These are phyloP conservation scores for Drosophila differens DNA, from an alignment of 2,888 invertebrate genomes.

Conservation along the genomic window DNA sequence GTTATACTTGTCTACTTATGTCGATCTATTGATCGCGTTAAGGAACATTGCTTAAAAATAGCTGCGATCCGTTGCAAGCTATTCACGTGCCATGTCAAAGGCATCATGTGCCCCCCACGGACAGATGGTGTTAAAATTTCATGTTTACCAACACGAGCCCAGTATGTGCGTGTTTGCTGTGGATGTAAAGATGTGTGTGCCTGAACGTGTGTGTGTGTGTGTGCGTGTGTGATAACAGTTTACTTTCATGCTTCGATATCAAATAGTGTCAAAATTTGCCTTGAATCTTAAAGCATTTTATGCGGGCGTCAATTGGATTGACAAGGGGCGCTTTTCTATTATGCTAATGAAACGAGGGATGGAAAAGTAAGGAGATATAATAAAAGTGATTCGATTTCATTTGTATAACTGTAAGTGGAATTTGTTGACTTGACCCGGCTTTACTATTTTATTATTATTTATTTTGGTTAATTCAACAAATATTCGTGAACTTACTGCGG, in stretches of 20 bases:
- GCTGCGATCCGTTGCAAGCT: constrained; percentile 22
- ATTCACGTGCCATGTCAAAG: constrained; percentile 55
- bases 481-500: constrained; percentile 86
- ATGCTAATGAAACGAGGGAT: constrained; percentile 53
- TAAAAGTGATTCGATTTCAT: background rate
- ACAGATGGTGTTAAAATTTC: constrained; percentile 65
- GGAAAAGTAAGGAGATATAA: background rate
- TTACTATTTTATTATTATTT: background rate
- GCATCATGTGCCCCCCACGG: constrained; percentile 50
- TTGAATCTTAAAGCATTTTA: constrained; percentile 55
- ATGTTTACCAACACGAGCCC: constrained; percentile 54
- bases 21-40: constrained; percentile 67
- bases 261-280: constrained; percentile 69
- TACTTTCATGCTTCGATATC: constrained; percentile 54
- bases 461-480: background rate
- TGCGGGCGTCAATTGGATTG: constrained; percentile 42
- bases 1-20: constrained; percentile 28
- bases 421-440: background rate
- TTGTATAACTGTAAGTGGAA: background rate
- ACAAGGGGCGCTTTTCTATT: constrained; percentile 34
- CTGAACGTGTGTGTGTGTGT: constrained; percentile 1
- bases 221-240: constrained; percentile 34
- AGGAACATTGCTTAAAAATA: constrained; percentile 75
- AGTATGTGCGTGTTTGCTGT: background rate
- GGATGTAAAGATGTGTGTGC: background rate